Percentiles rank a stretch among this genome's conserved stretches.
phyloP scores from a whole-genome alignment of 2,797 vertebrate species.

The Fistularia commersonii region DNA sequence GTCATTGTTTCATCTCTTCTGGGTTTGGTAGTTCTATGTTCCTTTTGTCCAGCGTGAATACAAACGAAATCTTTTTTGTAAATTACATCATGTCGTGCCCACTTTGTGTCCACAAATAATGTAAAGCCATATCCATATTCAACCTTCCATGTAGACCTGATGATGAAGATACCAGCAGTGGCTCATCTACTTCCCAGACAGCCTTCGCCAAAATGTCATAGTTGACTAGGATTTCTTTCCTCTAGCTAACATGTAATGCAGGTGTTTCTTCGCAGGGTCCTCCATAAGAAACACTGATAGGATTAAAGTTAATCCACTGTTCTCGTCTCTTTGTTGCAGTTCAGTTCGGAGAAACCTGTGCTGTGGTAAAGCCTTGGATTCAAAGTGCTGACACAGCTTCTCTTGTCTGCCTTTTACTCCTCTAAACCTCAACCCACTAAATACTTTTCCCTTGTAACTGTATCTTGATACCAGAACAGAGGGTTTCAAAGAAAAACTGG shows the following conservation, averaged over 20 bases:
- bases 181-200: background rate
- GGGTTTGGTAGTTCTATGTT: background rate
- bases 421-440: constrained; percentile 37
- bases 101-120: no score
- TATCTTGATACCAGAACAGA: constrained; percentile 46
- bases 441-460: constrained; percentile 42
- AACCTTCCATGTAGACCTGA: constrained; percentile 16
- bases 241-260: constrained; percentile 48
- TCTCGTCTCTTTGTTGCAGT: constrained; percentile 42
- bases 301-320: constrained; percentile 67
- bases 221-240: constrained; percentile 38
- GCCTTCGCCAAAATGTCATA: no score
- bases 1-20: background rate
- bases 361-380: constrained; percentile 40
- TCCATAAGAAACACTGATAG: constrained; percentile 44
- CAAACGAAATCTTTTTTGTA: constrained; percentile 5
- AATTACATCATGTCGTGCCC: constrained; percentile 10
- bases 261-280: constrained; percentile 46
- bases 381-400: constrained; percentile 49
- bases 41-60: constrained; percentile 9
- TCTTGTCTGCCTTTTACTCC: constrained; percentile 36
- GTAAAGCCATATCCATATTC: constrained; percentile 7
- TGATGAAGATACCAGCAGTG: constrained; percentile 41
- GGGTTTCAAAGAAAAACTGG: constrained; percentile 50
- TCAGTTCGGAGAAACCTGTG: constrained; percentile 27